These are phyloP conservation scores for Pollimyrus isidori DNA, from an alignment of 2,113 vertebrate species.

Conservation along the genomic window DNA sequence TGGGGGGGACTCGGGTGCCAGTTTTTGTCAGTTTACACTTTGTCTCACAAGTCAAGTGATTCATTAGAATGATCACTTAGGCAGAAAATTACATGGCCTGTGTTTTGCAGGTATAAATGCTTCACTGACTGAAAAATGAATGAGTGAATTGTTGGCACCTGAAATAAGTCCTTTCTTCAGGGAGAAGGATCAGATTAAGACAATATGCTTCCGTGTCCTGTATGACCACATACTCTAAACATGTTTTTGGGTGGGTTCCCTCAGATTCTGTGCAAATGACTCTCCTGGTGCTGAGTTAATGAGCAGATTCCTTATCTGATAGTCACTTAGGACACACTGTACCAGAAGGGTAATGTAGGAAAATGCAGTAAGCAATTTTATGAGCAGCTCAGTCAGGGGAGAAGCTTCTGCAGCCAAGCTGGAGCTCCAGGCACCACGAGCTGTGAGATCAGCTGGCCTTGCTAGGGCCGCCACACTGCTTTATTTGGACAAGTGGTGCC, in stretches of 20 bases:
- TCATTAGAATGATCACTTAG: background rate
- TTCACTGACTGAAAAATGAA: background rate
- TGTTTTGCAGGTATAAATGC: background rate
- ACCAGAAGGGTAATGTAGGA: background rate
- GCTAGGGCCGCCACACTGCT: background rate
- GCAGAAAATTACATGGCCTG: background rate
- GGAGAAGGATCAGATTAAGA: background rate
- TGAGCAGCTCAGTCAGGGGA: background rate
- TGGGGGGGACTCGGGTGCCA: background rate
- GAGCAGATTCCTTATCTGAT: background rate
- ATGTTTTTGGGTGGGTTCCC: background rate
- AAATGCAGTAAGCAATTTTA: background rate
- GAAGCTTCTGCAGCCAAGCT: background rate
- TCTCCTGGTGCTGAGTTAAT: background rate
- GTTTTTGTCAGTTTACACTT: background rate
- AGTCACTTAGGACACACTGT: background rate
- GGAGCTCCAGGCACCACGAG: background rate
- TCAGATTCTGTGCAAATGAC: background rate
- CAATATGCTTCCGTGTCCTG: background rate
- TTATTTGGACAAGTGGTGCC: background rate
- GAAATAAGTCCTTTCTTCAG: background rate
- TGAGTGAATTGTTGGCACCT: background rate
- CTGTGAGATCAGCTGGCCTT: background rate
- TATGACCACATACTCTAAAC: background rate
- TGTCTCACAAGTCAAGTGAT: background rate